Evolutionary conservation across 2,888 invertebrate genomes (phyloP), one percentile per base, ranked within the genome.

Genomic region (Brachyptera putata): DNA sequence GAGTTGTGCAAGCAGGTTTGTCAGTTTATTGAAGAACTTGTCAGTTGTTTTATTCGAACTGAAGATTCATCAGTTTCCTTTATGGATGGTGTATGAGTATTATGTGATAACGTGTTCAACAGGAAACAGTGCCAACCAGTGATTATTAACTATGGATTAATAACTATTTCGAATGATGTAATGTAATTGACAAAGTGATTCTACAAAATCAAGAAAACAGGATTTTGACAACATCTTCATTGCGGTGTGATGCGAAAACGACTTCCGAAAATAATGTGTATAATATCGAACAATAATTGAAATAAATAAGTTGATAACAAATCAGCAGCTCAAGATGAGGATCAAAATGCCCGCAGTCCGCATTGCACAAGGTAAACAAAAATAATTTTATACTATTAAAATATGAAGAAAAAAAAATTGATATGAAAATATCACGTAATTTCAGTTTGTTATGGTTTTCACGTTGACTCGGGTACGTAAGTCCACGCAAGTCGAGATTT

Each of bases 331-430:
- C 88, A 92, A 87, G 85, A 93, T 93, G 93, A 89, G 93, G 91
- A 93, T 92, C 84, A 93, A 93, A 86, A 93, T 92, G 92, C 93
- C 92, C 80, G 93, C 93, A 79, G 91, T 92, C 82, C 87, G 92
- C 82, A 93, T 93, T 84, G 91, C 92, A 82, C 92, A 93, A 91
- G 93, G 93, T 92, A 82, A 85, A 85, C 77, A 57, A 56, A 34
- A n/a, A n/a, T n/a, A n/a, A n/a, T n/a, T n/a, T n/a, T n/a, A n/a
- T n/a, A n/a, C n/a, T n/a, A n/a, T n/a, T n/a, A n/a, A n/a, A n/a
- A n/a, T n/a, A n/a, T n/a, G n/a, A n/a, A n/a, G n/a, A n/a, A n/a
- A n/a, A n/a, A n/a, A n/a, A n/a, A n/a, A n/a, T n/a, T n/a, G n/a
- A n/a, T n/a, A n/a, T n/a, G n/a, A n/a, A n/a, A n/a, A n/a, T n/a